Conservation (phyloP, 2,888 invertebrate species). For the Trilocha varians region DNA sequence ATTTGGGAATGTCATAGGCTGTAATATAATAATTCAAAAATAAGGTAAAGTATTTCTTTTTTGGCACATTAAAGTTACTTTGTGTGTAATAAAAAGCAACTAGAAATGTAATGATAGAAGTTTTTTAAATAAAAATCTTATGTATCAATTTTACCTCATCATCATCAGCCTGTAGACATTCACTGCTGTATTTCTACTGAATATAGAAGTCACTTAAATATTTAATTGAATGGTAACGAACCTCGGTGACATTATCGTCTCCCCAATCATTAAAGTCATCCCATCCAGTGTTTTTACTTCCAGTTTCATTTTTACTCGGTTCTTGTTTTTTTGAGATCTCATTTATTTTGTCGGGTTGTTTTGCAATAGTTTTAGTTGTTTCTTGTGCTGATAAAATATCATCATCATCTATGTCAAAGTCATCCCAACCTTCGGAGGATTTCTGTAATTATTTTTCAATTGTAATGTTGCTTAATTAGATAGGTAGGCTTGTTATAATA, state of each 20-base stretch:
- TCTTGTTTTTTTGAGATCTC: background rate
- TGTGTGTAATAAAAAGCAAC: too few species aligned
- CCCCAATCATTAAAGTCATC: slow-evolving; percentile 69
- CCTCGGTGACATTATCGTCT: slow-evolving; percentile 24
- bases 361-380: background rate
- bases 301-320: background rate
- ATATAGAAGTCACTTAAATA: background rate
- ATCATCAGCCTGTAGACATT: too few species aligned
- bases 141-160: too few species aligned
- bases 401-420: slow-evolving; percentile 58
- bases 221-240: slow-evolving; percentile 10
- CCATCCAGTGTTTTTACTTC: slow-evolving; percentile 52
- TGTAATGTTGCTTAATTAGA: too few species aligned
- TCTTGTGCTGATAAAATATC: slow-evolving; percentile 18
- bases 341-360: background rate
- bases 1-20: too few species aligned
- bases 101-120: too few species aligned
- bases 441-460: slow-evolving; percentile 17
- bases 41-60: too few species aligned
- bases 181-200: too few species aligned
- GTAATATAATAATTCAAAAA: too few species aligned
- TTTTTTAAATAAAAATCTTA: too few species aligned
- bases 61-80: too few species aligned
- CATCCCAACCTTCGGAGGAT: slow-evolving; percentile 59
- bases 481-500: too few species aligned